Conservation (phyloP, 2,888 invertebrate genomes). For the Dexiosoma caninum region DNA sequence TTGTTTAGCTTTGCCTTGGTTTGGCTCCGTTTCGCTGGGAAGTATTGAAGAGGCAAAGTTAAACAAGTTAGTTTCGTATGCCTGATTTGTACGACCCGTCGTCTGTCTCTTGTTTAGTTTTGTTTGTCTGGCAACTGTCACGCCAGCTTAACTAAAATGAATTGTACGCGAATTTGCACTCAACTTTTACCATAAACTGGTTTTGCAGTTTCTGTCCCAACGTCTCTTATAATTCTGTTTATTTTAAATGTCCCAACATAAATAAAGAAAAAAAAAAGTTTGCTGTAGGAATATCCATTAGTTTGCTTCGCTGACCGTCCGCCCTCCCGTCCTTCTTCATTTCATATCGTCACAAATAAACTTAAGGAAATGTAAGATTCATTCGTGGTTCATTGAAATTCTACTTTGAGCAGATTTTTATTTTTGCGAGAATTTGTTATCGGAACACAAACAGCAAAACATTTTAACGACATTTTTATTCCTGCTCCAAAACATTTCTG, state of each 20-base stretch:
- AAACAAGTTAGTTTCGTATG: conserved; percentile 2
- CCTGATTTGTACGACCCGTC: background rate
- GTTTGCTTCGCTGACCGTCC: conserved; percentile 14
- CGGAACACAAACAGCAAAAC: conserved; percentile 33
- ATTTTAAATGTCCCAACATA: conserved; percentile 54
- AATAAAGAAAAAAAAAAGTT: background rate
- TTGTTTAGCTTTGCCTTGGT: conserved; percentile 29
- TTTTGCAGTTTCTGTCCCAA: conserved; percentile 43
- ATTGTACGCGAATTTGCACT: conserved; percentile 63
- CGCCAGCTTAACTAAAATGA: conserved; percentile 59
- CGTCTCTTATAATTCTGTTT: conserved; percentile 30
- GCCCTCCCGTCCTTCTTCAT: background rate
- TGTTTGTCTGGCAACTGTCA: conserved; percentile 59
- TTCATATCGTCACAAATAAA: background rate
- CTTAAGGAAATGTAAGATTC: background rate
- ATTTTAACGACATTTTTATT: conserved; percentile 59
- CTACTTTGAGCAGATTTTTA: conserved; percentile 5
- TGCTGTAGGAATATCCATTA: conserved; percentile 53
- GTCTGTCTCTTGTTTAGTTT: conserved; percentile 31
- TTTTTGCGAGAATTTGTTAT: conserved; percentile 42
- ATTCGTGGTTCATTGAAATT: conserved; percentile 1
- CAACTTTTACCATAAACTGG: conserved; percentile 58
- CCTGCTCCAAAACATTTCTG: conserved; percentile 52
- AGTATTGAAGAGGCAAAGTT: background rate
- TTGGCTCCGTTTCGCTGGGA: background rate